Conservation (phyloP, 1,140 invertebrate genomes). For the Grapholita molesta region DNA sequence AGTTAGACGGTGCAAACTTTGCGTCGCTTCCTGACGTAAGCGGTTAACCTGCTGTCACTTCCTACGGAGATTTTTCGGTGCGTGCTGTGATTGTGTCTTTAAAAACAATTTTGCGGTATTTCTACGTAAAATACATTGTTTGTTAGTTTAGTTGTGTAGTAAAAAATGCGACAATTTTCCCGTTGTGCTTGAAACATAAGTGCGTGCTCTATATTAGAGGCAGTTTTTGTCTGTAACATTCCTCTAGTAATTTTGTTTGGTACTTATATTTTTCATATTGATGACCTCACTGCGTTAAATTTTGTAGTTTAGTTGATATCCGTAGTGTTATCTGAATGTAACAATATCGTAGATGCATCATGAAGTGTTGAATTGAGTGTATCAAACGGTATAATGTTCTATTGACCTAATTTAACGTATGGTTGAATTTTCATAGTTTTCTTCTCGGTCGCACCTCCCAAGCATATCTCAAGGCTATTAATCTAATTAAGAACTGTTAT, state of each 20-base stretch:
- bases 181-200: neutral
- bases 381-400: neutral
- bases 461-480: neutral
- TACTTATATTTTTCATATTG: neutral
- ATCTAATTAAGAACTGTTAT: neutral
- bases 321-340: neutral
- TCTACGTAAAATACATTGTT: neutral
- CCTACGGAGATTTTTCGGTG: constrained; percentile 10
- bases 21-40: constrained; percentile 24
- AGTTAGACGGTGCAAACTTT: neutral
- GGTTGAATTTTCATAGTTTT: neutral
- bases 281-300: constrained; percentile 6
- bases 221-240: neutral
- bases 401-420: constrained; percentile 7
- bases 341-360: neutral
- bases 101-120: constrained; percentile 4
- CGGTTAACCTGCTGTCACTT: constrained; percentile 35
- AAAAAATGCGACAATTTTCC: neutral
- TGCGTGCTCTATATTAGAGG: neutral
- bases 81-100: constrained; percentile 8
- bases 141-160: neutral
- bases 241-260: neutral
- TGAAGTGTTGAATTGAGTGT: neutral
- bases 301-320: neutral
- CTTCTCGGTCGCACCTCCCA: neutral